phyloP scores from a whole-genome alignment of 2,888 invertebrate genomes.

The Ryuthela nishihirai region DNA sequence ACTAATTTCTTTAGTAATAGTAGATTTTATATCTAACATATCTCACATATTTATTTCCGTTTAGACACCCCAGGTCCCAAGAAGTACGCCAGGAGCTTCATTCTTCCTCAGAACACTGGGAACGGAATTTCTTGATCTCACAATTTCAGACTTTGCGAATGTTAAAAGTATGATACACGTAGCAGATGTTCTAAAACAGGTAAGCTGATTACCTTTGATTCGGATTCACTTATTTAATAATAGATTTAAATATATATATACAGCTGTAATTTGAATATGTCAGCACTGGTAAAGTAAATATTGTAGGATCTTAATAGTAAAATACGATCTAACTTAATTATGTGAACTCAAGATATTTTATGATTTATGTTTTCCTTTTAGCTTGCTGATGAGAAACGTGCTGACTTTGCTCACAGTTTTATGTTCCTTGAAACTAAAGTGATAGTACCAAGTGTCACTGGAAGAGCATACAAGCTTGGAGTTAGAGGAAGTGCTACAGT shows the following conservation, averaged over 20 bases:
- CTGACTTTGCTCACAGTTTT: slow-evolving; percentile 28
- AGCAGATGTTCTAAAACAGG: slow-evolving; percentile 25
- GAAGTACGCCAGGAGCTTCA: slow-evolving; percentile 4
- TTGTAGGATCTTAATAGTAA: too few species aligned
- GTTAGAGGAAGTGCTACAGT: slow-evolving; percentile 28
- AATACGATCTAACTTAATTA: too few species aligned
- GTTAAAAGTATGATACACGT: slow-evolving; percentile 16
- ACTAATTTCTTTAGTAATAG: too few species aligned
- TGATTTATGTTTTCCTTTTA: slow-evolving; percentile 2
- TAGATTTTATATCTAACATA: too few species aligned
- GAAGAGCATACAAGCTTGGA: slow-evolving; percentile 23
- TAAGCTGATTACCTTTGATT: too few species aligned
- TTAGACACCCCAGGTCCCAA: too few species aligned
- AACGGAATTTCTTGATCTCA: slow-evolving; percentile 17
- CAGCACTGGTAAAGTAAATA: too few species aligned
- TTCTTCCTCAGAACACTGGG: slow-evolving; percentile 16
- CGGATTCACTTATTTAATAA: too few species aligned
- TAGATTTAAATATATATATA: too few species aligned
- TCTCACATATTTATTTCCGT: too few species aligned
- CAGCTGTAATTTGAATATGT: too few species aligned
- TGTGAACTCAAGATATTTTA: too few species aligned
- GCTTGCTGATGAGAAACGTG: slow-evolving; percentile 10
- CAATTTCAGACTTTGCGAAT: slow-evolving; percentile 14
- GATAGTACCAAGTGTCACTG: slow-evolving; percentile 33
- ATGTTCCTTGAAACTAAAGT: slow-evolving; percentile 22